Percentiles rank a stretch among this genome's conserved stretches.
These are phyloP conservation scores for Drosophila kohkoa DNA, from an alignment of 1,140 invertebrate species.

Conservation along the genomic window DNA sequence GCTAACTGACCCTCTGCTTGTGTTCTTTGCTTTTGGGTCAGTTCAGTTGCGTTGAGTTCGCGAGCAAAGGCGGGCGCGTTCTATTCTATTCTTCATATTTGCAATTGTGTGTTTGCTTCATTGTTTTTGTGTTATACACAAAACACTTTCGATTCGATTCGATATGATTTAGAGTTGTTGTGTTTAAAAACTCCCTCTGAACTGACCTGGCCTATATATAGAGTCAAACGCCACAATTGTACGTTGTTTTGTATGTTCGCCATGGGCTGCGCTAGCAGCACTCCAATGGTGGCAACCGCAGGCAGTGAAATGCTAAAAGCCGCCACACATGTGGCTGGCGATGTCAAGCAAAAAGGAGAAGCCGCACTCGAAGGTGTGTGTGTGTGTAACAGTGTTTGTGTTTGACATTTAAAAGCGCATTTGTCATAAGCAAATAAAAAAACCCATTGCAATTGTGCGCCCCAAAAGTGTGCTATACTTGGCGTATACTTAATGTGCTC, in stretches of 20 bases:
- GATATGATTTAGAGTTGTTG: conserved; percentile 57
- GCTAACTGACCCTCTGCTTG: conserved; percentile 63
- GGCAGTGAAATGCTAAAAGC: conserved; percentile 83
- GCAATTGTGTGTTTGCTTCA: conserved; percentile 6
- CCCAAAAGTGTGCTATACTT: conserved; percentile 7
- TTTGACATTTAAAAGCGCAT: conserved; percentile 71
- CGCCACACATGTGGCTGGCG: conserved; percentile 74
- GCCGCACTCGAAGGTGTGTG: conserved; percentile 73
- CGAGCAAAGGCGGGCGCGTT: conserved; percentile 75
- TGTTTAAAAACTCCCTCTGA: conserved; percentile 8
- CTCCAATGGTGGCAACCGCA: conserved; percentile 80
- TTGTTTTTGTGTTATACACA: not conserved
- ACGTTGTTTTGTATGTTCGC: conserved; percentile 6
- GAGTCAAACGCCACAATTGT: not conserved
- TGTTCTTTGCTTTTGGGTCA: conserved; percentile 64
- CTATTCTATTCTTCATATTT: conserved; percentile 65
- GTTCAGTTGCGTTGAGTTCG: conserved; percentile 80
- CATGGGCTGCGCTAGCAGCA: conserved; percentile 84
- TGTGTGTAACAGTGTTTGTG: conserved; percentile 32
- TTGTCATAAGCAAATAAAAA: not conserved
- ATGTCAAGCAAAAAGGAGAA: conserved; percentile 76
- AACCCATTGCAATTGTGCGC: not conserved
- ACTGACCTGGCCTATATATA: conserved; percentile 4
- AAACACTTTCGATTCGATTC: conserved; percentile 40
- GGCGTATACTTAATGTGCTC: conserved; percentile 29